Conservation (phyloP, 2,113 vertebrate genomes). For the Amphiprion ocellaris region DNA sequence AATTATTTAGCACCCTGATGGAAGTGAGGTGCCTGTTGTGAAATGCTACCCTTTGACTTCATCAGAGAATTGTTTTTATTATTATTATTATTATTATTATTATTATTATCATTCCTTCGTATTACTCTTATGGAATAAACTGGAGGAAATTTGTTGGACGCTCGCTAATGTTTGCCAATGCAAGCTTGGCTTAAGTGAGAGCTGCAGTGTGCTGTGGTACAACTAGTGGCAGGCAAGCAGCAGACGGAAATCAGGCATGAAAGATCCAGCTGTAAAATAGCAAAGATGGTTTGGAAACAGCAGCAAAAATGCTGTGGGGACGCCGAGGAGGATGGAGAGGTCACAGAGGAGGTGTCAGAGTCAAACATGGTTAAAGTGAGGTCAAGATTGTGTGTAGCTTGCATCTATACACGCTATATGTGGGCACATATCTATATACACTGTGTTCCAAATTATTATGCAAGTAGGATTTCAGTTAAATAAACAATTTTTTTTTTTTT, state of each 20-base stretch:
- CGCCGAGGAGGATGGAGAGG: neutral
- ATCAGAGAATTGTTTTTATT: conserved; percentile 28
- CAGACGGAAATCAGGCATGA: conserved; percentile 62
- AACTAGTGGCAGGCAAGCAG: conserved; percentile 29
- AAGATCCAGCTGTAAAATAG: conserved; percentile 55
- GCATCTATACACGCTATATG: neutral
- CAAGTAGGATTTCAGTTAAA: too few species aligned
- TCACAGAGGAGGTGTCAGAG: conserved; percentile 7
- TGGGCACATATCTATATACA: neutral
- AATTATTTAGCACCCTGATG: conserved; percentile 55
- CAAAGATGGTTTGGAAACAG: conserved; percentile 2
- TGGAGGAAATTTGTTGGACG: conserved; percentile 34
- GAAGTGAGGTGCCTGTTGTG: conserved; percentile 21
- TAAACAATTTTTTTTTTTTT: too few species aligned
- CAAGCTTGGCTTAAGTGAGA: conserved; percentile 34
- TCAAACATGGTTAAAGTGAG: neutral
- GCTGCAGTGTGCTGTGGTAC: conserved; percentile 29
- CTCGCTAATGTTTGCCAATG: conserved; percentile 7
- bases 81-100: too few species aligned
- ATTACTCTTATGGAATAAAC: neutral
- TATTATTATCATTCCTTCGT: neutral
- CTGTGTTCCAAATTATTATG: too few species aligned
- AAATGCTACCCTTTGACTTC: conserved; percentile 10
- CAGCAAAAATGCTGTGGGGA: conserved; percentile 1
- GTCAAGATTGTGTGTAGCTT: neutral